A percentile compares a stretch with the other conserved stretches of the same genome.
These are phyloP conservation scores for Mesitornis unicolor DNA, from an alignment of 2,113 vertebrate genomes.

Conservation along the genomic window DNA sequence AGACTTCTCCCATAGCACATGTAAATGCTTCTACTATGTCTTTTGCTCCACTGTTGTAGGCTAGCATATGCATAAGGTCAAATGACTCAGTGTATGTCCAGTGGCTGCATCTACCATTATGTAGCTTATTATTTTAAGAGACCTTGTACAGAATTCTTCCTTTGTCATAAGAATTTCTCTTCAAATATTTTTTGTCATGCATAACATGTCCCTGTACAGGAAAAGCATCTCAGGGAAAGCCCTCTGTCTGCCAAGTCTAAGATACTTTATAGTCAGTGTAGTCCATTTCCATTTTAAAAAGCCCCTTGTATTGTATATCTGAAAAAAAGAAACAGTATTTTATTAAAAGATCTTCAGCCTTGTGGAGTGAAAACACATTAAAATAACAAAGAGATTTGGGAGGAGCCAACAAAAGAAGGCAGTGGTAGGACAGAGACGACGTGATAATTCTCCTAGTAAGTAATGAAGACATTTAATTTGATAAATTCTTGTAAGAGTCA, in stretches of 20 bases:
- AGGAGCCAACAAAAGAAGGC: neutral
- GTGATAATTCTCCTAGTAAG: neutral
- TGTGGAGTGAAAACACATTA: neutral
- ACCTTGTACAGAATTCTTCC: neutral
- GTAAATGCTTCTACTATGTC: neutral
- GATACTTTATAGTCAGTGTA: neutral
- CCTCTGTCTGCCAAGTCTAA: neutral
- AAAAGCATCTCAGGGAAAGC: neutral
- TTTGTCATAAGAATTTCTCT: neutral
- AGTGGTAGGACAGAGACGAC: neutral
- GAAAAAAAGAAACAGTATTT: neutral
- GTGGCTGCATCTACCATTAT: neutral
- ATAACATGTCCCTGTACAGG: neutral
- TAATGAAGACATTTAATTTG: neutral
- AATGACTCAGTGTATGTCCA: neutral
- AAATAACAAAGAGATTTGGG: neutral
- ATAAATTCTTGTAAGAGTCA: neutral
- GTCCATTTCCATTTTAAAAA: neutral
- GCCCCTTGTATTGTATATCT: neutral
- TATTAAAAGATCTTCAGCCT: neutral
- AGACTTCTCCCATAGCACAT: neutral
- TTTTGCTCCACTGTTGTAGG: neutral
- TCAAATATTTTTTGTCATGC: neutral
- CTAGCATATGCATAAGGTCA: neutral
- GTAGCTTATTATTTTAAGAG: neutral